Evolutionary conservation across 1,140 invertebrate species (phyloP), one percentile per base, ranked within the genome.

Genomic region (Lordiphosa mommai): DNA sequence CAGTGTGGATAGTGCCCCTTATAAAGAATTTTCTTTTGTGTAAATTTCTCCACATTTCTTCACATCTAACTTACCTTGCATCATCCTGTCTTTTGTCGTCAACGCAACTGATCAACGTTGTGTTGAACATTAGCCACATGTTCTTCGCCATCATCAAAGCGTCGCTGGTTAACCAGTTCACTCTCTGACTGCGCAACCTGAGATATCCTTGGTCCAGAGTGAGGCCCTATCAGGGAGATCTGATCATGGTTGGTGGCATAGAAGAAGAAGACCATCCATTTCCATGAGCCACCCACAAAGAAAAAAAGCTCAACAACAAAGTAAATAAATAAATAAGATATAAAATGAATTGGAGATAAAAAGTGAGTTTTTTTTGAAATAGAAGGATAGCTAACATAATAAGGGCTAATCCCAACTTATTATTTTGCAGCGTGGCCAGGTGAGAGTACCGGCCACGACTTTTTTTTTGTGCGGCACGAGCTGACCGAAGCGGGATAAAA

Each of bases 141-240:
- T 96, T 97, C 98, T 52, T 95, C 92, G 27, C 94, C 94, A 89
- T 99, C 97, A 84, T 96, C 95, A 88, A 95, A 97, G 1, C 90
- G 92, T 14, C 90, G 90, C 1, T 92, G 89, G 5, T 91, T 91
- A 0, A 90, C 90, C 12, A 94, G 82, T 57, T 91, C 90, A 66
- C 92, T 91, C 91, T 91, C 56, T 94, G 92, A 80, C 93, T 94
- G 58, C 93, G 92, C 8, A 97, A 90, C 0, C 92, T 91, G 0
- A 97, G 86, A 17, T 91, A 89, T 12, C 96, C 96, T 48, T 95
- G 90, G 0, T 90, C 80, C 13, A 98, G 48, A 0, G 93, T 92
- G 1, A 98, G 85, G 0, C 92, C n/a, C 93, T 46, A 95, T 92
- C 2, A 89, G 92, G 5, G 92, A 91, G 2, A 89, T 89, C 76